Evolutionary conservation across 2,888 invertebrate genomes (phyloP), one percentile per base, ranked within the genome.

Genomic region (Drosophila tanythrix): DNA sequence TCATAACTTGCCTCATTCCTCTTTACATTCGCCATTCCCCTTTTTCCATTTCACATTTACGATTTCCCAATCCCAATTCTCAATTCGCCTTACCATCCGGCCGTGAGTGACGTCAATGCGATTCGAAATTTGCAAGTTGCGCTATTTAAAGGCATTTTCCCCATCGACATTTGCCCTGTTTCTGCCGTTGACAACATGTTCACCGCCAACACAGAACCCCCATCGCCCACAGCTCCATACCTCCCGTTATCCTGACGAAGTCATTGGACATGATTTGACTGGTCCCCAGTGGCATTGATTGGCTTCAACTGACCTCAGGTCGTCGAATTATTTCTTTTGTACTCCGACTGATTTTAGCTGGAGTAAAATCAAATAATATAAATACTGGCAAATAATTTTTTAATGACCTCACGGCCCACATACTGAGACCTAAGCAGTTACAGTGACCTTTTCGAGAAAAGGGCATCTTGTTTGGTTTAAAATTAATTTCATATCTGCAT

Each of bases 71-170:
- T 58, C 13, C 15, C 25, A 27, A 46, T 60, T 11, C 60, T 36
- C 29, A 21, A 36, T 29, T 53, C 18, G 53, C 53, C 27, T 38
- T 8, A 10, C 27, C 40, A 53, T 18, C 29, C 13, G 25, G 11
- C 36, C 15, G 60, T 43, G 52, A 43, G 51, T 83, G 83, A 84
- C 83, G 83, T 84, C 83, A 84, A 84, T 83, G 78, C 73, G 56
- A 75, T 78, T 79, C 69, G 65, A 63, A 71, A 48, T 74, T 84
- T 70, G 59, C 51, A 71, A 82, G 55, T 82, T 82, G 60, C 51
- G 58, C 52, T 69, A 60, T 75, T 55, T 48, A 68, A 74, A 79
- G 72, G 60, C 52, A 51, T 59, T 68, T 68, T 35, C 46, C 31
- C 50, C 63, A 63, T 55, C 57, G 63, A 57, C 36, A 53, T 27